Conservation (phyloP, 2,888 invertebrate species). For the Drosophila glabriapex region DNA sequence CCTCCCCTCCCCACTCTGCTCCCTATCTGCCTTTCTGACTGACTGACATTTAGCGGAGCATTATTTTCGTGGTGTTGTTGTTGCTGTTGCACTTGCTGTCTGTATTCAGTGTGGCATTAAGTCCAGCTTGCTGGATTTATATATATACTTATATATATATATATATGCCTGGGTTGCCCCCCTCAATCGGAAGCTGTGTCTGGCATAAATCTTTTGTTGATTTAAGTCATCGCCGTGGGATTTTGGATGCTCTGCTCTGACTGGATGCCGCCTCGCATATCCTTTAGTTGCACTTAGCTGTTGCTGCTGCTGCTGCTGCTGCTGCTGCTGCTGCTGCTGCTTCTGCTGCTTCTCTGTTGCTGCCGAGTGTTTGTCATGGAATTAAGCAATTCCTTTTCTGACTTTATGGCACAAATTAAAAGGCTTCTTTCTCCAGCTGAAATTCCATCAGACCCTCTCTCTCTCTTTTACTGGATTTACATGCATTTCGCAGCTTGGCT, state of each 20-base stretch:
- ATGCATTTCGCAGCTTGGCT: slow-evolving; percentile 4
- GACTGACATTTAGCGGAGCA: slow-evolving; percentile 42
- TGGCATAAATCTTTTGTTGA: slow-evolving; percentile 79
- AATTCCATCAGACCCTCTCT: background rate
- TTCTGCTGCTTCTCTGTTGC: background rate
- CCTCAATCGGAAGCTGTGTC: slow-evolving; percentile 14
- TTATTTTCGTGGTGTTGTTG: slow-evolving; percentile 33
- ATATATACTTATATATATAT: slow-evolving; percentile 55
- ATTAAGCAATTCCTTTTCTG: slow-evolving; percentile 73
- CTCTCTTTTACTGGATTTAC: background rate
- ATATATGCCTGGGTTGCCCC: slow-evolving; percentile 36
- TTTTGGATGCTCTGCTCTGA: slow-evolving; percentile 3
- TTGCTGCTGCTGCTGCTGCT: background rate
- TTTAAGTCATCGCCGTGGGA: slow-evolving; percentile 69
- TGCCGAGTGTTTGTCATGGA: slow-evolving; percentile 67
- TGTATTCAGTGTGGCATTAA: slow-evolving; percentile 62
- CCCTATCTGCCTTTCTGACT: slow-evolving; percentile 18
- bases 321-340: background rate
- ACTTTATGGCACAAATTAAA: slow-evolving; percentile 74
- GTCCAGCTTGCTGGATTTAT: slow-evolving; percentile 73
- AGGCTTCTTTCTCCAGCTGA: slow-evolving; percentile 48
- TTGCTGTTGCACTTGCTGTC: slow-evolving; percentile 35
- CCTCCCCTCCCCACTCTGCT: background rate
- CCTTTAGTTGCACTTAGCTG: slow-evolving; percentile 33
- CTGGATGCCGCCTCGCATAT: slow-evolving; percentile 9